These are phyloP conservation scores for Germaria angustata DNA, from an alignment of 2,888 invertebrate genomes.

Conservation along the genomic window DNA sequence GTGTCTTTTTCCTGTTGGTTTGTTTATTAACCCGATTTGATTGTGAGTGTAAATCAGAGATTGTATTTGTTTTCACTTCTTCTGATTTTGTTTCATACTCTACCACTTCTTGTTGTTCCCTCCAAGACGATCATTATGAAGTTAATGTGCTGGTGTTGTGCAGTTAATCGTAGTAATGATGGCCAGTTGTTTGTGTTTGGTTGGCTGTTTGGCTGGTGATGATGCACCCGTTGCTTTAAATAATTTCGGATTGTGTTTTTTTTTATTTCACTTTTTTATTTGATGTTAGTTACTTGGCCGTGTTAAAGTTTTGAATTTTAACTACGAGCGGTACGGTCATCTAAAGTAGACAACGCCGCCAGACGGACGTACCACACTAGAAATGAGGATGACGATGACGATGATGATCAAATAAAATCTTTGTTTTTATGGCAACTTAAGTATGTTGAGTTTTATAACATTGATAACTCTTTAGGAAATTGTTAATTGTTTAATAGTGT, in stretches of 20 bases:
- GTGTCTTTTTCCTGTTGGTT: slow-evolving; percentile 39
- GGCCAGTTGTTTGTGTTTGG: not conserved
- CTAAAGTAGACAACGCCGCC: slow-evolving; percentile 12
- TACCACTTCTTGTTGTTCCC: not conserved
- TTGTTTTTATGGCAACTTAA: slow-evolving; percentile 75
- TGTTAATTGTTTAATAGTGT: not conserved
- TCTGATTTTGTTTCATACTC: slow-evolving; percentile 1
- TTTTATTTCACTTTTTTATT: not conserved
- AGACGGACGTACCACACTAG: not conserved
- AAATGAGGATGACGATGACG: slow-evolving; percentile 56
- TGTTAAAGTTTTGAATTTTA: slow-evolving; percentile 34
- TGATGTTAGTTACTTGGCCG: slow-evolving; percentile 9
- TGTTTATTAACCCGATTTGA: slow-evolving; percentile 36
- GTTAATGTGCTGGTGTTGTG: too few species aligned
- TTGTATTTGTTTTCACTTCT: slow-evolving; percentile 7
- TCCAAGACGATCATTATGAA: slow-evolving; percentile 22
- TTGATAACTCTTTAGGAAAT: slow-evolving; percentile 60
- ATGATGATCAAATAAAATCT: slow-evolving; percentile 75
- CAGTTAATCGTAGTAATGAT: slow-evolving; percentile 44
- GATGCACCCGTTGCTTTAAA: slow-evolving; percentile 39
- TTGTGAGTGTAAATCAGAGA: slow-evolving; percentile 42
- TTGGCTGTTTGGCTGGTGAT: slow-evolving; percentile 22
- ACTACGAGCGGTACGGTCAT: slow-evolving; percentile 16
- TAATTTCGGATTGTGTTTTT: slow-evolving; percentile 25
- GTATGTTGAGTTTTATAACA: slow-evolving; percentile 65